Evolutionary conservation across 2,888 invertebrate species (phyloP), one percentile per base, ranked within the genome.

Genomic region (Phyllotreta striolata): DNA sequence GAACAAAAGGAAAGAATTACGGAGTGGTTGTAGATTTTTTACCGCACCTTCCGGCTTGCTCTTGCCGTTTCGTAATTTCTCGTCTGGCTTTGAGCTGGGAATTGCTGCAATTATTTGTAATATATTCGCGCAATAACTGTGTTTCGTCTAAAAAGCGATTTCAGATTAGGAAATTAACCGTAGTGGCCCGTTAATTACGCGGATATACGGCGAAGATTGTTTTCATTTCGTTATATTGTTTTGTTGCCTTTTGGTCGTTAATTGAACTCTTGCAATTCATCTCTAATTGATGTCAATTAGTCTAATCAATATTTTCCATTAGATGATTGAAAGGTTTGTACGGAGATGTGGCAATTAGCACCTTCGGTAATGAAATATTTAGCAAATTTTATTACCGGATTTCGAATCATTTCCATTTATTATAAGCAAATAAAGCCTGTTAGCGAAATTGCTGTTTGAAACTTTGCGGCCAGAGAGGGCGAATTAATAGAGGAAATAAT

Each of bases 11-110:
- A 49, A 4, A 34, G n/a, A 12, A 49, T 3, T 49, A 41, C n/a
- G 12, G 34, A 35, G 49, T 49, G 49, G 49, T 35, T 49, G 47
- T 34, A 10, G 43, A 24, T 63, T 55, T 63, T 56, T 40, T 44
- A 62, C 63, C 63, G 58, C 66, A 55, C 63, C 66, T 66, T 66
- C 63, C 66, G 66, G 61, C 40, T 66, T 49, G 24, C 2, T 34
- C 34, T 8, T 12, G 46, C 46, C 12, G 8, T 46, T 49, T 49
- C 49, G 6, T 49, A 49, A 49, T 12, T 35, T 7, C 49, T 14
- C 12, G 49, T 47, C 49, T 49, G 49, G 10, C 41, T 41, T n/a
- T 4, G 41, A 1, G 41, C 39, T 7, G 8, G 8, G 7, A 39
- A 39, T 7, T 39, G 7, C 41, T n/a, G 41, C 10, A 41, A n/a